Evolutionary conservation across 2,797 vertebrate species (phyloP).

Genomic region (Manis crassicaudata): DNA sequence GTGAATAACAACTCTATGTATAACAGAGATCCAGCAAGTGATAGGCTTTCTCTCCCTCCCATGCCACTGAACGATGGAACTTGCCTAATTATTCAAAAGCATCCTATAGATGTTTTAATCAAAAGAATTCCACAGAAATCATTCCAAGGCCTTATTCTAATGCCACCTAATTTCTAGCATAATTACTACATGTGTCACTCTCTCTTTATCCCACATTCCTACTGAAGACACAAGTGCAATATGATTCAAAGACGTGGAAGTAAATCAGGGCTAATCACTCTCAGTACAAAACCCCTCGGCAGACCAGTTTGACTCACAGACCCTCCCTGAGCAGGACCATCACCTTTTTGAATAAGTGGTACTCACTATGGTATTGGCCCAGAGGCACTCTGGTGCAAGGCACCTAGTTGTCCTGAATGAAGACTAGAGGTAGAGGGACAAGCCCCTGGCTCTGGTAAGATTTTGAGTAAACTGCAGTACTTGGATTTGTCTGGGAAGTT

Average conservation of each 20-base stretch:
- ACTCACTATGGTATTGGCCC: not conserved
- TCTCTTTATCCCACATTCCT: slow-evolving; percentile 35
- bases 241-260: not conserved
- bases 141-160: slow-evolving; percentile 52
- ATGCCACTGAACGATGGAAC: not conserved
- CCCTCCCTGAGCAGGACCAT: not conserved
- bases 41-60: not conserved
- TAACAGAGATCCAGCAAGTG: slow-evolving; percentile 6
- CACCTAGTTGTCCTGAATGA: too few species aligned
- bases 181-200: slow-evolving; percentile 17
- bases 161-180: not conserved
- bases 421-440: not conserved
- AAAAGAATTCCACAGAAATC: slow-evolving; percentile 37
- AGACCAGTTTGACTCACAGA: not conserved
- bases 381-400: not conserved
- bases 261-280: not conserved
- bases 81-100: slow-evolving; percentile 62
- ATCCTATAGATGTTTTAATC: slow-evolving; percentile 24
- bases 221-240: slow-evolving; percentile 9
- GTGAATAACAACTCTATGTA: slow-evolving; percentile 31
- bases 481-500: not conserved
- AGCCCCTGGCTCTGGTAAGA: not conserved
- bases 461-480: not conserved
- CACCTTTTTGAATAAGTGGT: not conserved
- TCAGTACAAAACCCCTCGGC: not conserved